Evolutionary conservation across 23 tunicate species (phyloP).

Genomic region (Styela plicata): DNA sequence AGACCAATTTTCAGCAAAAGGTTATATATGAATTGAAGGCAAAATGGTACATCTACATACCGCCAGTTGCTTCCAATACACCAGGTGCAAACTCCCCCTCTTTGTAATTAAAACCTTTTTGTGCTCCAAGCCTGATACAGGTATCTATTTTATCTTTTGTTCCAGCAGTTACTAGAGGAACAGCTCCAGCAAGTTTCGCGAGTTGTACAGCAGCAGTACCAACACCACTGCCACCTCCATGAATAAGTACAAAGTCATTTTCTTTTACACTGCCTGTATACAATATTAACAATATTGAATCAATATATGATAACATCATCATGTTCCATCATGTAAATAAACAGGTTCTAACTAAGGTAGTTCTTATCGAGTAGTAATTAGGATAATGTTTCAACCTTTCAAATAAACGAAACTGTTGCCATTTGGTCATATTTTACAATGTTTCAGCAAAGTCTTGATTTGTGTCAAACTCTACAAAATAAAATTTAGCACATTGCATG

Average conservation of each 20-base stretch:
- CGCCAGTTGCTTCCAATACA: conserved; percentile 41
- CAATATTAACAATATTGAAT: no score
- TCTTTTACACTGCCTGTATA: conserved; percentile 28
- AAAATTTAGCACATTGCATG: no score
- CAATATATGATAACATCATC: no score
- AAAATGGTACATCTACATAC: not conserved
- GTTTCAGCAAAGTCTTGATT: no score
- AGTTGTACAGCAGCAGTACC: conserved; percentile 97
- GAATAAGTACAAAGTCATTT: conserved; percentile 73
- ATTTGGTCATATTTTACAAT: no score
- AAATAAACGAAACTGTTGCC: no score
- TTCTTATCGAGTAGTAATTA: no score
- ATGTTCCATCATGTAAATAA: no score
- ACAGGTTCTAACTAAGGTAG: no score
- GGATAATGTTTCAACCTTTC: no score
- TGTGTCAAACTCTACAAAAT: no score
- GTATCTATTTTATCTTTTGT: conserved; percentile 57
- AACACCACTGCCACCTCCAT: conserved; percentile 99
- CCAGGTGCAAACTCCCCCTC: conserved; percentile 53
- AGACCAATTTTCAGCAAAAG: not conserved
- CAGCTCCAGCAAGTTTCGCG: conserved; percentile 50
- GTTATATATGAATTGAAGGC: not conserved
- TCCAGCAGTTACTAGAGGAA: conserved; percentile 74
- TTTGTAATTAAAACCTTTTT: conserved; percentile 78
- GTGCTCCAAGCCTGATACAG: conserved; percentile 75